Conservation (phyloP, 2,113 vertebrate genomes). For the Isurus oxyrinchus region DNA sequence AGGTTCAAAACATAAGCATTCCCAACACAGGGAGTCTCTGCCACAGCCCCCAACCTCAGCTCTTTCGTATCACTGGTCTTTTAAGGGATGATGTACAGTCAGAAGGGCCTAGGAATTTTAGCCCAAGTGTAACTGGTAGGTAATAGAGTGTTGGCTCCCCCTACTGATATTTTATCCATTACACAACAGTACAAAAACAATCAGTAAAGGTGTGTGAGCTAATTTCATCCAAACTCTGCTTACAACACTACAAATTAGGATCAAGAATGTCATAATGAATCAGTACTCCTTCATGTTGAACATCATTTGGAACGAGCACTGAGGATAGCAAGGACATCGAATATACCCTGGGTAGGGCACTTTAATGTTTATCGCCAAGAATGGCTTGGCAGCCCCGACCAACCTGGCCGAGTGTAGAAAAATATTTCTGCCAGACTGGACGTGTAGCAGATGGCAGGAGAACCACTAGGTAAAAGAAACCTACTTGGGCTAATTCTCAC, state of each 20-base stretch:
- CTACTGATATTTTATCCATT: not conserved
- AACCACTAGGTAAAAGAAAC: no score
- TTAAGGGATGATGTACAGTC: not conserved
- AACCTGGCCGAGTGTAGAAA: not conserved
- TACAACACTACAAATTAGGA: not conserved
- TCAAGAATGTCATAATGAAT: not conserved
- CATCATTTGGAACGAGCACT: not conserved
- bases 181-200: not conserved
- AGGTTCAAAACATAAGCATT: not conserved
- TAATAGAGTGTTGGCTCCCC: not conserved
- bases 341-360: not conserved
- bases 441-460: no score
- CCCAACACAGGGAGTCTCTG: not conserved
- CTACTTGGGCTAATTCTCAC: no score
- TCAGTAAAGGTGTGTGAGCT: not conserved
- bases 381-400: not conserved
- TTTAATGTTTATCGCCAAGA: not conserved
- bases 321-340: not conserved
- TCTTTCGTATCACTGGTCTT: not conserved
- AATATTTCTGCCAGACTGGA: not conserved
- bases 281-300: not conserved
- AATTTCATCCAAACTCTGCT: not conserved
- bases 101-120: not conserved
- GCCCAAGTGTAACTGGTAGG: not conserved
- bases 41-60: not conserved